Conservation (phyloP, 2,113 vertebrate species). For the Vanacampus margaritifer region DNA sequence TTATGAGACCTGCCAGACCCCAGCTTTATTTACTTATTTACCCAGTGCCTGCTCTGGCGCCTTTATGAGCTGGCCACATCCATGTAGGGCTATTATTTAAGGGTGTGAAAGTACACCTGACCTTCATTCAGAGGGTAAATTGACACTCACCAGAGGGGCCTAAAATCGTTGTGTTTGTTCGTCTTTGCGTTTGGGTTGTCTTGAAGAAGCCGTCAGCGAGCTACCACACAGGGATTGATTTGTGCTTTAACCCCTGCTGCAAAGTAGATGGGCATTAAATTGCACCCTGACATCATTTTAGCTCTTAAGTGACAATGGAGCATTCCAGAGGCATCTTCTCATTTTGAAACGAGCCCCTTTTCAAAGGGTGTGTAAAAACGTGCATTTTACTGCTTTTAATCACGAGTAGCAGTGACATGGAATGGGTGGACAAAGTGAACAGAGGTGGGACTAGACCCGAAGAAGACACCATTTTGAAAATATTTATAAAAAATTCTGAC, state of each 20-base stretch:
- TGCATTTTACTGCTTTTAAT: neutral
- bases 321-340: conserved; percentile 24
- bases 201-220: conserved; percentile 27
- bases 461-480: too few species aligned
- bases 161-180: conserved; percentile 24
- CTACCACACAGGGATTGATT: conserved; percentile 41
- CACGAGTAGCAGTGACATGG: neutral
- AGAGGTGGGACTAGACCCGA: neutral
- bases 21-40: conserved; percentile 56
- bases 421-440: neutral
- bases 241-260: conserved; percentile 30
- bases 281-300: conserved; percentile 30
- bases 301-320: conserved; percentile 17
- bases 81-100: conserved; percentile 37
- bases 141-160: conserved; percentile 36
- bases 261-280: conserved; percentile 40
- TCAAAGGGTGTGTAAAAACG: neutral
- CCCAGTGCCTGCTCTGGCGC: conserved; percentile 26
- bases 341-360: neutral
- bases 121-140: conserved; percentile 24
- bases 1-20: conserved; percentile 49
- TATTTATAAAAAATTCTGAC: too few species aligned
- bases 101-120: neutral
- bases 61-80: conserved; percentile 20
- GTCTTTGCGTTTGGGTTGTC: conserved; percentile 40